phyloP scores from a whole-genome alignment of 2,888 invertebrate species.

The Sarcophaga caerulescens region DNA sequence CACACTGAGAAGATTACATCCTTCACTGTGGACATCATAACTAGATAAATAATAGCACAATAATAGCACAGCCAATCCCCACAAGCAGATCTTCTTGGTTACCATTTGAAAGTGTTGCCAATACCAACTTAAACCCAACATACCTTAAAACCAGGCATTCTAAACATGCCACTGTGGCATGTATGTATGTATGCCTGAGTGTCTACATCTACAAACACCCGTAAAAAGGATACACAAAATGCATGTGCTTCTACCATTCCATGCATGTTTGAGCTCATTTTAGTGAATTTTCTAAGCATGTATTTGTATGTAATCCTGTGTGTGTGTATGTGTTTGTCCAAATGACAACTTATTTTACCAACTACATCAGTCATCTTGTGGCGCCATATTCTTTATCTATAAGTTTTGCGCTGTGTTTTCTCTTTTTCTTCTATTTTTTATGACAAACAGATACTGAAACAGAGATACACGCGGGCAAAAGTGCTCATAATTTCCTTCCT shows the following conservation, averaged over 20 bases:
- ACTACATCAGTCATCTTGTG: conserved; percentile 48
- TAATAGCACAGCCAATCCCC: too few relatives aligned
- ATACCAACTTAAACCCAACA: too few relatives aligned
- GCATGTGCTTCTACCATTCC: background rate
- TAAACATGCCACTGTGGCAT: too few relatives aligned
- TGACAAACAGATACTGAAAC: background rate
- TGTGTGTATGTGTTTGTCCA: conserved; percentile 9
- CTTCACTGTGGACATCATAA: too few relatives aligned
- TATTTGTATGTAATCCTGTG: background rate
- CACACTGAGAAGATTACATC: too few relatives aligned
- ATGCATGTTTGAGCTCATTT: background rate
- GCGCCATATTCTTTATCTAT: conserved; percentile 44
- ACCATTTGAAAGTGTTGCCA: too few relatives aligned
- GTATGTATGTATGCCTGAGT: background rate
- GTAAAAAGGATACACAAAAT: background rate
- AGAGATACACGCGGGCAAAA: background rate
- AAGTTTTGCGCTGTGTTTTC: conserved; percentile 6
- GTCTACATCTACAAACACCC: background rate
- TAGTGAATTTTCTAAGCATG: background rate
- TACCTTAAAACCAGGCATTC: too few relatives aligned
- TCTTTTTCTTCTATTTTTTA: background rate
- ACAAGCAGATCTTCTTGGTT: too few relatives aligned
- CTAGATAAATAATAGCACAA: too few relatives aligned
- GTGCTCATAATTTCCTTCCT: too few relatives aligned
- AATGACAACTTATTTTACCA: conserved; percentile 36